Conservation (phyloP, 2,113 vertebrate genomes). For the Dipodomys ordii region DNA sequence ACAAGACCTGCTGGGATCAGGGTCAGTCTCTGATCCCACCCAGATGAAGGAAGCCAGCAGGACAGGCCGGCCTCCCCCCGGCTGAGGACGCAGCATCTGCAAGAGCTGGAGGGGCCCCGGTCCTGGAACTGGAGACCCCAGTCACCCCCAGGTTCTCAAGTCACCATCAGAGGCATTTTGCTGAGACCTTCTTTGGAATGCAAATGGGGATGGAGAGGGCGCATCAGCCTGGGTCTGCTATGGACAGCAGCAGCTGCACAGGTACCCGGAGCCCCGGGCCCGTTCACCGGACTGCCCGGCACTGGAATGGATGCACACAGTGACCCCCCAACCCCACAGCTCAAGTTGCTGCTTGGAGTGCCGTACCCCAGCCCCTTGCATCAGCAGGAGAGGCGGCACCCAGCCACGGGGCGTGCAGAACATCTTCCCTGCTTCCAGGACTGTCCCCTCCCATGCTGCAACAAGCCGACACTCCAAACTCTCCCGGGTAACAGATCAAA, state of each 20-base stretch:
- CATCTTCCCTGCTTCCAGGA: not conserved
- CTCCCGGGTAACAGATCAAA: conserved; percentile 36
- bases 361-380: not conserved
- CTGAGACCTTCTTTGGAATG: not conserved
- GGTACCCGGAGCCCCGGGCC: fast-evolving
- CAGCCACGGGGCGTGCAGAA: fast-evolving
- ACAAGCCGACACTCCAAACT: fast-evolving
- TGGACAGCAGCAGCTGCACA: not conserved
- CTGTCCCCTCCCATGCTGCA: fast-evolving
- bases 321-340: not conserved
- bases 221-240: too few species aligned
- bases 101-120: fast-evolving
- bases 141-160: not conserved
- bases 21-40: not conserved
- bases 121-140: not conserved
- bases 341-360: too few species aligned
- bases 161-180: not conserved
- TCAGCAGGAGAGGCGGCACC: not conserved
- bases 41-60: fast-evolving
- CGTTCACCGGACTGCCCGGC: fast-evolving
- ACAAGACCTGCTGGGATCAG: not conserved
- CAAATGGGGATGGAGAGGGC: not conserved
- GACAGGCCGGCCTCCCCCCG: too few species aligned
- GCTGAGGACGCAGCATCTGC: fast-evolving
- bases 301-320: fast-evolving